Base-by-base conservation (phyloP, 2,888 invertebrate species). In the Apodemia mormo region DNA sequence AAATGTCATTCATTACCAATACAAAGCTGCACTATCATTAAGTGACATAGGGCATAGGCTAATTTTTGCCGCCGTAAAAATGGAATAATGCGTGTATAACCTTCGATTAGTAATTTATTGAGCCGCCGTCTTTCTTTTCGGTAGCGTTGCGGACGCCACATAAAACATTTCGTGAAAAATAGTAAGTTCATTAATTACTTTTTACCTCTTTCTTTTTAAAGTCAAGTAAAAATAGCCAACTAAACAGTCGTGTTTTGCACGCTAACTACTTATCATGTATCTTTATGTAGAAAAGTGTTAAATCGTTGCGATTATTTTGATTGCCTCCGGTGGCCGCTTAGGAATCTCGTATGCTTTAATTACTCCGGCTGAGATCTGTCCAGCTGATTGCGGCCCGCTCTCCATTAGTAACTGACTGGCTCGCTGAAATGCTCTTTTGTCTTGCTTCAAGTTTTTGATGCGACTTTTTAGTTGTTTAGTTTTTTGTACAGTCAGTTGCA, bases 301-400 rank as follows among this genome's bases (percentile, higher is more conserved):
- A 91, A 92, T 92, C 80, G 90, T 78, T 49, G 82, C 81, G 85
- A 92, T 92, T 91, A 92, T 83, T 79, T 81, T 81, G 82, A 85
- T 83, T 85, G 86, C 85, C 82, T 81, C 81, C 86, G 84, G 85
- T 85, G 84, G 82, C 84, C 79, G 86, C 80, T 75, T 67, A 77
- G 85, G 89, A 87, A 87, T 90, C 85, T 61, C 68, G 82, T 79
- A 77, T 82, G 82, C 79, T 85, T 89, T 89, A 90, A 90, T 90
- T 90, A 86, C 88, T 45, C 78, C 68, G 72, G 72, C 65, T 68
- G 70, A 77, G 82, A 83, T 83, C 82, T 79, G 79, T 80, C 81
- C 75, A 74, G 78, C 79, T 75, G 83, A 82, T 83, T 80, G 74
- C 76, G 54, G 72, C 69, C 74, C 78, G 79, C 73, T 73, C 75